Percentiles rank a stretch among this genome's conserved stretches.
Evolutionary conservation across 2,113 vertebrate species (phyloP).

Genomic region (Phoxinus phoxinus): DNA sequence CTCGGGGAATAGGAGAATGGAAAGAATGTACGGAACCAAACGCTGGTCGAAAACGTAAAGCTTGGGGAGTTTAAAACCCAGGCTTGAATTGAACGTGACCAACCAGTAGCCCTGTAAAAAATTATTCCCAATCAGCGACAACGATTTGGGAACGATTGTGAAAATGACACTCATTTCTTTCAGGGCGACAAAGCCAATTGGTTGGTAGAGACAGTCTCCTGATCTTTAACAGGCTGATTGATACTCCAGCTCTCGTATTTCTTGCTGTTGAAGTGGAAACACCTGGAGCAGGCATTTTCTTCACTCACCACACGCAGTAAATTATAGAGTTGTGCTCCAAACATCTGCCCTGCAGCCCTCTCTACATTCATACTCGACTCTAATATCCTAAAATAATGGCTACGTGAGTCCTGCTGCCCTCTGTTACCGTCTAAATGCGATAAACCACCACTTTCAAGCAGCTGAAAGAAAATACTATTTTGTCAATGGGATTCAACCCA

Average conservation of each 20-base stretch:
- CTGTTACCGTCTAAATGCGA: conserved; percentile 68
- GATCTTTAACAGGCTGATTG: conserved; percentile 68
- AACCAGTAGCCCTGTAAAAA: conserved; percentile 70
- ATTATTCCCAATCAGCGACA: conserved; percentile 71
- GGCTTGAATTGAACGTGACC: conserved; percentile 49
- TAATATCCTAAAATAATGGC: conserved; percentile 72
- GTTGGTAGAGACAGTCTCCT: conserved; percentile 65
- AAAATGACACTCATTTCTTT: conserved; percentile 68
- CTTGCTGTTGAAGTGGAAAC: conserved; percentile 74
- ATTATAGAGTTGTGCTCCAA: conserved; percentile 70
- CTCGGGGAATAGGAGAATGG: conserved; percentile 23
- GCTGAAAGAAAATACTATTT: conserved; percentile 49
- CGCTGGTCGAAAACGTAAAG: conserved; percentile 21
- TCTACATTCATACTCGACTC: conserved; percentile 66
- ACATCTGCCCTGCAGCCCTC: conserved; percentile 66
- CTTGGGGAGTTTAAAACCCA: conserved; percentile 47
- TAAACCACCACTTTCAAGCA: conserved; percentile 71
- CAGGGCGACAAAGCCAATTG: conserved; percentile 74
- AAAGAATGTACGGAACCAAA: conserved; percentile 41
- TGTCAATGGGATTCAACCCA: conserved; percentile 21
- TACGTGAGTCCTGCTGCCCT: conserved; percentile 63
- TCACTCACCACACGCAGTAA: conserved; percentile 75
- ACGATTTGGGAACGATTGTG: conserved; percentile 68
- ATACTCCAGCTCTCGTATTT: conserved; percentile 69
- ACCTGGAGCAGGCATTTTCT: conserved; percentile 73